phyloP scores from a whole-genome alignment of 2,888 invertebrate species.

The Ophion slaviceki region DNA sequence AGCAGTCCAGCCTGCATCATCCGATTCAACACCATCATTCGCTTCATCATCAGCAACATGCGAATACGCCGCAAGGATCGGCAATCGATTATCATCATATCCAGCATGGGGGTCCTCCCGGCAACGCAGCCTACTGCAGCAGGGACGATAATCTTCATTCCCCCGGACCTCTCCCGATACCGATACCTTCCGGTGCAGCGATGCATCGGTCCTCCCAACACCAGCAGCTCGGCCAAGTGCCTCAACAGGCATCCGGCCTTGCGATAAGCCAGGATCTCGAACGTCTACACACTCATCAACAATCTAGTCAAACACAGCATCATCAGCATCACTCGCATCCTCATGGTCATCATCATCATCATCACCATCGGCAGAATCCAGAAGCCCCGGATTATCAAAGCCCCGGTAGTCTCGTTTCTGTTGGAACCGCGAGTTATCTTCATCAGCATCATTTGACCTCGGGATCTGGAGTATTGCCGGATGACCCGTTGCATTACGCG shows the following conservation, averaged over 20 bases:
- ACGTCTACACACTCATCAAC: conserved; percentile 76
- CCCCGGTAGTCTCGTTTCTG: conserved; percentile 43
- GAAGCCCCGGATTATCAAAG: conserved; percentile 74
- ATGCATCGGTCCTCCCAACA: conserved; percentile 75
- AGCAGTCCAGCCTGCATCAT: conserved; percentile 81
- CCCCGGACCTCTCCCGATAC: conserved; percentile 47
- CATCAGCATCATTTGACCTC: conserved; percentile 72
- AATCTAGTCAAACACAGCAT: conserved; percentile 83
- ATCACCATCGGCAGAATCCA: conserved; percentile 71
- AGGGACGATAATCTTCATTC: conserved; percentile 72
- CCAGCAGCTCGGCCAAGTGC: conserved; percentile 60
- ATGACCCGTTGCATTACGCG: conserved; percentile 70
- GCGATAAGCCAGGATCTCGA: conserved; percentile 72
- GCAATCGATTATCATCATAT: conserved; percentile 85
- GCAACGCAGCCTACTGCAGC: conserved; percentile 63
- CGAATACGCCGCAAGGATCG: conserved; percentile 84
- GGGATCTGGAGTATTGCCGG: conserved; percentile 66
- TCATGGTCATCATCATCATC: conserved; percentile 84
- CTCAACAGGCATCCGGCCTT: conserved; percentile 55
- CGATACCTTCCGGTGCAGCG: conserved; percentile 47
- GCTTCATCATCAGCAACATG: conserved; percentile 79
- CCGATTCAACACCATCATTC: conserved; percentile 82
- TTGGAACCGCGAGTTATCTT: conserved; percentile 73
- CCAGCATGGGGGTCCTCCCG: conserved; percentile 64
- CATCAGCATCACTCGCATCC: conserved; percentile 85